Conservation (phyloP, 2,888 invertebrate genomes). For the Allacma fusca region DNA sequence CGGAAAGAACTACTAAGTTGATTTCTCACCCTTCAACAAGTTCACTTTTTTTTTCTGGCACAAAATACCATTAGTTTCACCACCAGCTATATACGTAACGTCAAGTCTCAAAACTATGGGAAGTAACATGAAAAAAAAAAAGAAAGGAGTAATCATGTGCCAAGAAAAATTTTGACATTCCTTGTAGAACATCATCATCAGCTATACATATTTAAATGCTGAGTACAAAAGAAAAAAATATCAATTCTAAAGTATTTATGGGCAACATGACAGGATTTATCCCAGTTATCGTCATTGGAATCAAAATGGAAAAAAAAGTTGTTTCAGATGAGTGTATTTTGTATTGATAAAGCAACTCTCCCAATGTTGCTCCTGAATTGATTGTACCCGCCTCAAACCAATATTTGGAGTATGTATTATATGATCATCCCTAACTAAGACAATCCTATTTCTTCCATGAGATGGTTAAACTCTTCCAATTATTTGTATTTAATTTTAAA, state of each 20-base stretch:
- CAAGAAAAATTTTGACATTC: background rate
- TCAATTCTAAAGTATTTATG: background rate
- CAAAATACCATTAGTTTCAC: background rate
- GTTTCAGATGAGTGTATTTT: too few relatives aligned
- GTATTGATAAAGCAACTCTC: too few relatives aligned
- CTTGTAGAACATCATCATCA: background rate
- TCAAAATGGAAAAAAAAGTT: too few relatives aligned
- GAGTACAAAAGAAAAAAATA: too few relatives aligned
- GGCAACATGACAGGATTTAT: slow-evolving; percentile 7
- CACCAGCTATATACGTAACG: too few relatives aligned
- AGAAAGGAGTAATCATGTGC: slow-evolving; percentile 1
- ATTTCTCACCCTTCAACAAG: background rate
- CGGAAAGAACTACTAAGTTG: slow-evolving; percentile 65
- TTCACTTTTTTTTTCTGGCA: background rate
- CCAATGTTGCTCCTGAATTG: background rate
- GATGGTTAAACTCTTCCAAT: slow-evolving; percentile 1
- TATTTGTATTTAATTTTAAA: background rate
- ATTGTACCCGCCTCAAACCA: background rate
- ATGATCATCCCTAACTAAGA: background rate
- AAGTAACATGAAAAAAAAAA: slow-evolving; percentile 6
- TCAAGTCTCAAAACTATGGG: background rate
- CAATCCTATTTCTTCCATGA: background rate
- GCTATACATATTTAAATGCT: background rate
- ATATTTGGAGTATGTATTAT: background rate
- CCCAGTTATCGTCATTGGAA: too few relatives aligned